These are phyloP conservation scores for Troglohyphantes excavatus DNA, from an alignment of 2,888 invertebrate species.

Conservation along the genomic window DNA sequence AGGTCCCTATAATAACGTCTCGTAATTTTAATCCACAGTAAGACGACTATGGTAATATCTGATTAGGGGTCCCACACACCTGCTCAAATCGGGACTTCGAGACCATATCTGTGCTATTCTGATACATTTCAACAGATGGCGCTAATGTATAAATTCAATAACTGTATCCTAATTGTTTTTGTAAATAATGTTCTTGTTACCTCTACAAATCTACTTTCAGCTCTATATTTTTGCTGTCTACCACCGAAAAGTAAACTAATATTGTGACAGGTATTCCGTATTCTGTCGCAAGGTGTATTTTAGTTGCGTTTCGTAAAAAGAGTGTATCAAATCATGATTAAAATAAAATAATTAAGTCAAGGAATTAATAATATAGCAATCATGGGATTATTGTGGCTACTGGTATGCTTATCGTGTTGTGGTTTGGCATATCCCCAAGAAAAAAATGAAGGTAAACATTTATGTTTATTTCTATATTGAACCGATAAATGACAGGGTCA, in stretches of 20 bases:
- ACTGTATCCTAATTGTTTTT: background rate
- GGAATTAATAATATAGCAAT: background rate
- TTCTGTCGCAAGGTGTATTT: background rate
- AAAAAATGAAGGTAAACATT: slow-evolving; percentile 47
- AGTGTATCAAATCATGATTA: background rate
- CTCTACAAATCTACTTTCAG: background rate
- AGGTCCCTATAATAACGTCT: too few relatives aligned
- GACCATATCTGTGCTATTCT: too few relatives aligned
- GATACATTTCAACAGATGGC: background rate
- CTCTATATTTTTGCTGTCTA: slow-evolving; percentile 8
- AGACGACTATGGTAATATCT: too few relatives aligned
- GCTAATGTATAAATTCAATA: background rate
- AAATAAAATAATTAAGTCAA: background rate
- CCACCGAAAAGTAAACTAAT: background rate
- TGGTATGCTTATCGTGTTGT: slow-evolving; percentile 22
- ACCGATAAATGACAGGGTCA: too few relatives aligned
- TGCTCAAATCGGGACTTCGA: too few relatives aligned
- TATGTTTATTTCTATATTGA: background rate
- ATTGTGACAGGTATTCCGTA: background rate
- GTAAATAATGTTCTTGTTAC: background rate
- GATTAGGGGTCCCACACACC: too few relatives aligned
- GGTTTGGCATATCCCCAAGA: slow-evolving; percentile 36
- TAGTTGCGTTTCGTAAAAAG: background rate
- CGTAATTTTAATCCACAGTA: too few relatives aligned
- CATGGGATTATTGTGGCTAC: slow-evolving; percentile 32